Evolutionary conservation across 1,140 invertebrate species (phyloP), one percentile per base, ranked within the genome.

Genomic region (Drosophila bocki): DNA sequence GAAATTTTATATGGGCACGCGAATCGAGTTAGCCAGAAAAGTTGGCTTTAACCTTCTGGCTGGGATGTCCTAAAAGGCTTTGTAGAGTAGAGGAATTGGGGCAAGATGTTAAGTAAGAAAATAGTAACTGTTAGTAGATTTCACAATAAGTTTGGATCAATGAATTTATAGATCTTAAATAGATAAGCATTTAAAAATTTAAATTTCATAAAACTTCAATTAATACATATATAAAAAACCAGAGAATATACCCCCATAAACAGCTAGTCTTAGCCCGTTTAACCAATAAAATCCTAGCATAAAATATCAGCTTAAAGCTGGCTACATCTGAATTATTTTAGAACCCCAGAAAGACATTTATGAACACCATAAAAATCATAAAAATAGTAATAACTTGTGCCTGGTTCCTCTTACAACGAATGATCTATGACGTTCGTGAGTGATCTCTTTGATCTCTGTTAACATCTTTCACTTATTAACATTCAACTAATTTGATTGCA

Each of bases 401-500:
- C n/a, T 11, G 17, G 11, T 61, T n/a, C 56, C 39, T 8, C 15
- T 62, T 65, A 65, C 62, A 65, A 13, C 57, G 7, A 11, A n/a
- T 41, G 7, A 33, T 32, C 9, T 12, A 0, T 29, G 15, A 2
- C 15, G 47, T 22, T 69, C 62, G 67, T 69, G 67, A 69, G 62
- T 15, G 47, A 72, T 41, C 67, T 70, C 51, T 71, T 33, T 37
- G 65, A 59, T 48, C 22, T 29, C 45, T 35, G 37, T 6, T 59
- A 72, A 72, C 67, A 72, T 72, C 69, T 72, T 72, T 72, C 67
- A 72, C 53, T 77, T 77, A 69, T 77, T 51, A 77, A 59, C 56
- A 56, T 60, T 77, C 64, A 56, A 68, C 63, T 77, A 78, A 79
- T 78, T 79, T 72, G 77, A 75, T 86, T 86, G 84, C 83, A 77